Evolutionary conservation across 2,113 vertebrate species (phyloP).

Genomic region (Trematocara marginatum): DNA sequence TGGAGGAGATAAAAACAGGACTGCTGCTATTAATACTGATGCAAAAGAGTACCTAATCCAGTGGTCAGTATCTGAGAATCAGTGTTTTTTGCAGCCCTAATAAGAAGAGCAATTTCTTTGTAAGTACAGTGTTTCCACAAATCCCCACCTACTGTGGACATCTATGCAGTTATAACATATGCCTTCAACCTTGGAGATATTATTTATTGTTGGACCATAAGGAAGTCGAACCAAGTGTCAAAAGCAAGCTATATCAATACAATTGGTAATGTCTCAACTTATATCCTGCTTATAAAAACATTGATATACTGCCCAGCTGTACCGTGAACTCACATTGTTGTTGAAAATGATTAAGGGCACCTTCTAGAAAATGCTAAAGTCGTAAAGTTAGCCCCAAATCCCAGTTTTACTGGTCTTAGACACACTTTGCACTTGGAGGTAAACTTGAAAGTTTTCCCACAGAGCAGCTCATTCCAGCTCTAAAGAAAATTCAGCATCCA

Average conservation of each 20-base stretch:
- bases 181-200: neutral
- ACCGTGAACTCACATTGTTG: neutral
- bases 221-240: fast-evolving
- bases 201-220: neutral
- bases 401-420: neutral
- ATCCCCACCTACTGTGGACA: neutral
- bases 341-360: neutral
- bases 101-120: neutral
- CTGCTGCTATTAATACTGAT: neutral
- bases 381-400: neutral
- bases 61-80: neutral
- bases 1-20: neutral
- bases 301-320: neutral
- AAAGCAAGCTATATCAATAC: neutral
- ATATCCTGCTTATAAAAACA: neutral
- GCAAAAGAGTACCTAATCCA: neutral
- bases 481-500: neutral
- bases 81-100: neutral
- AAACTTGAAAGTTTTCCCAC: neutral
- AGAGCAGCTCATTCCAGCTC: neutral
- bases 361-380: neutral
- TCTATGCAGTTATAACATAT: neutral
- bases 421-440: neutral
- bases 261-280: neutral
- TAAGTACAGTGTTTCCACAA: neutral